Evolutionary conservation across 2,888 invertebrate genomes (phyloP), one percentile per base, ranked within the genome.

Genomic region (Crepidodera aurea): DNA sequence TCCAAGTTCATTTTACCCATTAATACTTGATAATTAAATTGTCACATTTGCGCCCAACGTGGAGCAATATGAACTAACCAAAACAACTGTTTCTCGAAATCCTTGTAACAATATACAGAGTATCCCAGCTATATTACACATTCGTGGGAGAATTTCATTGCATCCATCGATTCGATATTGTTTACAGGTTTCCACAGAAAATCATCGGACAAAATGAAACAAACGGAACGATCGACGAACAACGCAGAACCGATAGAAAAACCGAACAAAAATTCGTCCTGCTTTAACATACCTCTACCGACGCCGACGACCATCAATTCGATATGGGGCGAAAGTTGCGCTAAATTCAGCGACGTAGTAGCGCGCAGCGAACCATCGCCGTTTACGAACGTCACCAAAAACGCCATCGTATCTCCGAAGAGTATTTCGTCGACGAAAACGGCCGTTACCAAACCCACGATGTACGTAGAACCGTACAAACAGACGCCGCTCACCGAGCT

Each of bases 321-420:
- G 73, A 19, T 82, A 76, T 85, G 85, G 85, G 82, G 83, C 32
- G 85, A 86, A 72, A 85, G 83, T 65, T 76, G 83, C 51, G 85
- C 86, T 0, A 84, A 83, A 34, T 87, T 87, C 71, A 86, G 86
- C 65, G 86, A 87, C 67, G 86, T 86, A 1, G 86, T 87, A 1
- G 85, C 86, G 0, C 77, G 86, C 8, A 85, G 76, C 69, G 85
- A 84, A 12, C 8, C 48, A 1, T 32, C 54, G 13, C 39, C 53
- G 2, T 32, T n/a, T 19, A 75, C 78, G 57, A 65, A 70, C 0
- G 61, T 65, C 44, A 69, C 27, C 64, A 51, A 40, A 10, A 39
- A 7, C 65, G 66, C 27, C 68, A n/a, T n/a, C n/a, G n/a, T n/a
- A n/a, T 64, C 3, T 44, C 66, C 42, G 16, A n/a, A n/a, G n/a